phyloP scores from a whole-genome alignment of 2,797 vertebrate species.

The Triplophysa yarkandensis region DNA sequence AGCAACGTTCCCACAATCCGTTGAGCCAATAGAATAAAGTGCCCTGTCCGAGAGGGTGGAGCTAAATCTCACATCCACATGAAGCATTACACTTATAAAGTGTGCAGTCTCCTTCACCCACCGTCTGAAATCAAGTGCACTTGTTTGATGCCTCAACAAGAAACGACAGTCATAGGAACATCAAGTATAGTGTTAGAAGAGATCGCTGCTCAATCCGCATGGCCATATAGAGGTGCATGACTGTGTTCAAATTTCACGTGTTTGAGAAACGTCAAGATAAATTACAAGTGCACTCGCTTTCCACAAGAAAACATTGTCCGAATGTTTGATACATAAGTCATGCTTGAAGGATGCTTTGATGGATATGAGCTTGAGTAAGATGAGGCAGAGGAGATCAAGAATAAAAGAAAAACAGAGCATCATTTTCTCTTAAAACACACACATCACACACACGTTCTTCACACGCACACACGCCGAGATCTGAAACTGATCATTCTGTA shows the following conservation, averaged over 20 bases:
- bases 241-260: background rate
- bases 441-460: background rate
- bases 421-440: background rate
- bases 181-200: conserved; percentile 4
- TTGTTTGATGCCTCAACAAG: conserved; percentile 1
- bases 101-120: background rate
- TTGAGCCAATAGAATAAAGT: conserved; percentile 34
- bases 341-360: background rate
- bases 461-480: background rate
- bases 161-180: background rate
- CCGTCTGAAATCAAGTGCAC: conserved; percentile 19
- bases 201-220: background rate
- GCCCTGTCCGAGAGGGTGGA: background rate
- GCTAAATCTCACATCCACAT: conserved; percentile 13
- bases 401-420: background rate
- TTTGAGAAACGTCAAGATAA: background rate
- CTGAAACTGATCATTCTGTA: background rate
- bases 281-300: conserved; percentile 1
- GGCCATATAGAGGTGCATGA: background rate
- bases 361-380: background rate
- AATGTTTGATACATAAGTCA: background rate
- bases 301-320: background rate
- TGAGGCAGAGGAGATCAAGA: background rate
- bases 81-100: conserved; percentile 8
- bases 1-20: conserved; percentile 50